Evolutionary conservation across 2,888 invertebrate species (phyloP), one percentile per base, ranked within the genome.

Genomic region (Ectemnius continuus): DNA sequence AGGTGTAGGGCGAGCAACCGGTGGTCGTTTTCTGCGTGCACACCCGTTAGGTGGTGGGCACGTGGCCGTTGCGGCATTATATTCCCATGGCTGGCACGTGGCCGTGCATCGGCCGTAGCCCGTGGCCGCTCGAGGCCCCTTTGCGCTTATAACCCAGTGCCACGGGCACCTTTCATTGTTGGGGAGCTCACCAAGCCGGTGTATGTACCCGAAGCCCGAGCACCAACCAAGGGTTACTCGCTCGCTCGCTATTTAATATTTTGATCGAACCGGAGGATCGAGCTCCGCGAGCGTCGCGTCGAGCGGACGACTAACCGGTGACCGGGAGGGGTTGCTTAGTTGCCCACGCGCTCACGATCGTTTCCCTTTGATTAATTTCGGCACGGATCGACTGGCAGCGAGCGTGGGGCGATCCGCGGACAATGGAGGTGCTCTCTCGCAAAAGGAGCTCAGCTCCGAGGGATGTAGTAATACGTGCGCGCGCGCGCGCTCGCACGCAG

Each of bases 21-120:
- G 81, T 80, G 75, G 81, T 70, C 75, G 76, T 75, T 81, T 81
- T 80, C 75, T 77, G 66, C 58, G n/a, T 48, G 75, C 60, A 81
- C 82, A 80, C 81, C 81, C 83, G 85, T 84, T 86, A 83, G 76
- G 79, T 84, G 65, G 68, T 68, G 68, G 87, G 81, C 87, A 87
- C 87, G 87, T 87, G 87, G 82, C 85, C 85, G 82, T 85, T 84
- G 84, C 81, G 77, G 81, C 79, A 84, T 87, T 87, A 87, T 85
- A 85, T 86, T 86, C 84, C 82, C 83, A 84, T 84, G 81, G 80
- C 67, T 73, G 88, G 83, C 87, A 88, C 87, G 88, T 87, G 87
- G 84, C 87, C 75, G 60, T 65, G 61, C 65, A 74, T 26, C 61
- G 47, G 70, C 65, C 70, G 16, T 48, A 16, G 48, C n/a, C 48